These are phyloP conservation scores for Clarias gariepinus DNA, from an alignment of 2,113 vertebrate genomes.

Conservation along the genomic window DNA sequence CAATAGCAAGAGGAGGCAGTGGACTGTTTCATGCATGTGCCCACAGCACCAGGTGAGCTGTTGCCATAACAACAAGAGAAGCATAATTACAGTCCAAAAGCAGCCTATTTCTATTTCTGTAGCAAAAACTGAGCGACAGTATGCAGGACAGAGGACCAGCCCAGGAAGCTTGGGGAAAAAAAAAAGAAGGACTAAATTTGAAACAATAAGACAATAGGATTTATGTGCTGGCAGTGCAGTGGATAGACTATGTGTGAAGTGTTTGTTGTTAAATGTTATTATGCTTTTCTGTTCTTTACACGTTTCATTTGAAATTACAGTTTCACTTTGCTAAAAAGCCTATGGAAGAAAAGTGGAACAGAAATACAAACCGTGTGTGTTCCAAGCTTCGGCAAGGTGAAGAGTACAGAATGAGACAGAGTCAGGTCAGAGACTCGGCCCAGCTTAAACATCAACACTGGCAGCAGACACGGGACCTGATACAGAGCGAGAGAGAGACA, in stretches of 20 bases:
- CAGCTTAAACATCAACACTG: conserved; percentile 86
- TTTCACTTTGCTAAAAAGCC: not conserved
- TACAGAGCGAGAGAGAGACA: conserved; percentile 19
- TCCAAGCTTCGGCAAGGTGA: conserved; percentile 83
- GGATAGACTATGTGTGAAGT: not conserved
- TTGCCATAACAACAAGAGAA: conserved; percentile 50
- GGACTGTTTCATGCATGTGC: conserved; percentile 28
- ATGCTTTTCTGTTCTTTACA: too few species aligned
- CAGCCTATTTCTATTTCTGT: conserved; percentile 32
- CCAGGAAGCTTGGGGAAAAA: too few species aligned
- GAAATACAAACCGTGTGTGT: conserved; percentile 84
- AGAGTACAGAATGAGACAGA: conserved; percentile 79
- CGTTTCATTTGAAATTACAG: not conserved
- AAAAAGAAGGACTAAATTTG: not conserved
- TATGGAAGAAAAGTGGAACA: not conserved
- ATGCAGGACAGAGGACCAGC: not conserved
- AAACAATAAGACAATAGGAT: not conserved
- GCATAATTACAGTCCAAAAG: conserved; percentile 40
- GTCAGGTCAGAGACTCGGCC: conserved; percentile 77
- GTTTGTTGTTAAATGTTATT: not conserved
- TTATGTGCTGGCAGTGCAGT: not conserved
- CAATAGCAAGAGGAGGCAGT: conserved; percentile 23
- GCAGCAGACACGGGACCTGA: conserved; percentile 86
- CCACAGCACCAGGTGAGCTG: conserved; percentile 41
- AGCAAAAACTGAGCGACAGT: not conserved